Evolutionary conservation across 2,888 invertebrate genomes (phyloP).

Genomic region (Drosophila siamana): DNA sequence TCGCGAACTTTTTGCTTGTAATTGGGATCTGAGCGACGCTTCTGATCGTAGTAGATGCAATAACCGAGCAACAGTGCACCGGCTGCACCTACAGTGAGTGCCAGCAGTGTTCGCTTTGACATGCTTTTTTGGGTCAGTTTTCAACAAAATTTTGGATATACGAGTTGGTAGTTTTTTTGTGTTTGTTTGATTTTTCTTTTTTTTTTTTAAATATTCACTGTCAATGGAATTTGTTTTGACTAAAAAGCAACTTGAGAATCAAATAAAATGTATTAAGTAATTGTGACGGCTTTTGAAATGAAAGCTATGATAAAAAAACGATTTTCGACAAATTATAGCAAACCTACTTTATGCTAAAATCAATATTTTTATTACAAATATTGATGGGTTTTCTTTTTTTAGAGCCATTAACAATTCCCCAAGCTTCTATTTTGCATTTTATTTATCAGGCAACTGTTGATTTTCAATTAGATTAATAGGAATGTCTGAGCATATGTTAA

Average conservation of each 20-base stretch:
- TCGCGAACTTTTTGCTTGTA: slow-evolving; percentile 43
- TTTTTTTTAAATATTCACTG: not conserved
- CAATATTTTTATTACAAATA: too few species aligned
- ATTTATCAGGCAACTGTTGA: not conserved
- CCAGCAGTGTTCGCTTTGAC: slow-evolving; percentile 26
- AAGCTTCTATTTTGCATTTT: too few species aligned
- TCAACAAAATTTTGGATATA: slow-evolving; percentile 2
- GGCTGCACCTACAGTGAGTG: slow-evolving; percentile 29
- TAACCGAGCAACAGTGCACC: slow-evolving; percentile 36
- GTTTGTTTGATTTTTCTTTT: not conserved
- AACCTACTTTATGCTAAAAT: too few species aligned
- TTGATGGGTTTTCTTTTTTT: too few species aligned
- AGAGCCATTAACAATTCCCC: too few species aligned
- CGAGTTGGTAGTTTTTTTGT: slow-evolving; percentile 4
- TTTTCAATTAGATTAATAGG: too few species aligned
- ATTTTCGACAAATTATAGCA: too few species aligned
- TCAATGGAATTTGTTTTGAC: slow-evolving; percentile 4
- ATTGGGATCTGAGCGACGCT: slow-evolving; percentile 46
- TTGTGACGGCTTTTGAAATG: too few species aligned
- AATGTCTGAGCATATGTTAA: too few species aligned
- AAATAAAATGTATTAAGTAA: too few species aligned
- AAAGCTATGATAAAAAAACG: too few species aligned
- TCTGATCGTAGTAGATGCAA: slow-evolving; percentile 51
- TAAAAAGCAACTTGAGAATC: not conserved
- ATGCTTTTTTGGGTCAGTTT: not conserved